phyloP scores from a whole-genome alignment of 1,140 invertebrate genomes.

The Solenopsis invicta region DNA sequence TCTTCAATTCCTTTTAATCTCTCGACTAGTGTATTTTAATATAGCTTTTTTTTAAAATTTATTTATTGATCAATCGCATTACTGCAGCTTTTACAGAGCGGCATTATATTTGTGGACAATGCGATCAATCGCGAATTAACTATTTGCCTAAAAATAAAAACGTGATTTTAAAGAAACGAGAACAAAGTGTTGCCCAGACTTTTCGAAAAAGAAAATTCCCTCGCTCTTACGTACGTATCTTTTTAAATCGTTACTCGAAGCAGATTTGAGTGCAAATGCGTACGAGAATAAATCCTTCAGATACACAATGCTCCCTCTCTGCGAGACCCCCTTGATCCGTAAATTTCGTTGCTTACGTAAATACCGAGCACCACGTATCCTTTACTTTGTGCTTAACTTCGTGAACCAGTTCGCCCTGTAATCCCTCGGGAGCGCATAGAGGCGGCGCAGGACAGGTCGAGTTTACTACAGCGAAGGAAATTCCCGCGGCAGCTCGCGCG shows the following conservation, averaged over 20 bases:
- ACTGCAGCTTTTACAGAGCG: too few relatives aligned
- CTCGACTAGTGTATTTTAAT: too few relatives aligned
- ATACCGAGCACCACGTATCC: slow-evolving; percentile 52
- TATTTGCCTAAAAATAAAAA: not conserved
- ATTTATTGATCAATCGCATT: too few relatives aligned
- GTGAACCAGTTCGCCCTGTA: slow-evolving; percentile 58
- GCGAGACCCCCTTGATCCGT: slow-evolving; percentile 41
- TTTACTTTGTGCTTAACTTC: slow-evolving; percentile 61
- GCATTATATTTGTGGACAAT: too few relatives aligned
- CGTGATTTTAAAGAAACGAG: not conserved
- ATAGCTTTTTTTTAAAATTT: too few relatives aligned
- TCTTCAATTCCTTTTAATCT: too few relatives aligned
- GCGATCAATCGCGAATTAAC: not conserved
- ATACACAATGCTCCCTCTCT: slow-evolving; percentile 25
- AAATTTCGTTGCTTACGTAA: slow-evolving; percentile 63
- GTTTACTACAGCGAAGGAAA: slow-evolving; percentile 57
- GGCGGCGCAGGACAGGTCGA: slow-evolving; percentile 45
- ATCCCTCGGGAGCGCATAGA: slow-evolving; percentile 37
- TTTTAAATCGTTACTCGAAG: slow-evolving; percentile 28
- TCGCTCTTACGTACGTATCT: not conserved
- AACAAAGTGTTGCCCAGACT: not conserved
- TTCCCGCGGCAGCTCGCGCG: slow-evolving; percentile 54
- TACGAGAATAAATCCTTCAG: slow-evolving; percentile 19
- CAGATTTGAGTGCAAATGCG: slow-evolving; percentile 14
- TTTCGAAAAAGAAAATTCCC: not conserved